phyloP scores from a whole-genome alignment of 1,140 invertebrate species.

The Caenorhabditis remanei region DNA sequence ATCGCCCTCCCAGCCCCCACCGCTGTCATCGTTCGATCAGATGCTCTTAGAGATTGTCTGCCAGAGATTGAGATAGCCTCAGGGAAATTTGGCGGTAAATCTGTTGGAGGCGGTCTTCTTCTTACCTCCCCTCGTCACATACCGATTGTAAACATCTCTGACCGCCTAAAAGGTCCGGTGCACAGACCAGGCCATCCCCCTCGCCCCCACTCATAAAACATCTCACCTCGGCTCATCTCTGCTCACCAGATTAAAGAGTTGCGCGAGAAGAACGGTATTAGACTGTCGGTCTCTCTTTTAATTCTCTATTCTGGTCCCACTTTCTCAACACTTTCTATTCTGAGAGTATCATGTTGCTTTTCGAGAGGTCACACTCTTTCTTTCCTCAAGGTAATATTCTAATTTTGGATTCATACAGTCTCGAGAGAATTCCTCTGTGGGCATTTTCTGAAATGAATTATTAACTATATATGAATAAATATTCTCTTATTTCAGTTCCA shows the following conservation, averaged over 20 bases:
- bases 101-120: background rate
- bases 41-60: constrained; percentile 36
- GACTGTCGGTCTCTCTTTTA: background rate
- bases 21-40: constrained; percentile 32
- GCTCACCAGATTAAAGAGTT: constrained; percentile 48
- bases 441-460: no score
- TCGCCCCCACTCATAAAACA: constrained; percentile 29
- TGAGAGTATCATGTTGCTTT: constrained; percentile 33
- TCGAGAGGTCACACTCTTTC: constrained; percentile 38
- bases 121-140: background rate
- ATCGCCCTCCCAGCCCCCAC: background rate
- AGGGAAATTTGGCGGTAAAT: constrained; percentile 39
- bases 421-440: no score
- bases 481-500: constrained; percentile 5
- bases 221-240: constrained; percentile 34
- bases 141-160: constrained; percentile 37
- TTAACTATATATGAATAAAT: background rate
- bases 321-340: background rate
- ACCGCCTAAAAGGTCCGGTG: constrained; percentile 45
- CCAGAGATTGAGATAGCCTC: constrained; percentile 27
- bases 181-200: background rate
- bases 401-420: background rate
- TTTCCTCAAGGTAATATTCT: constrained; percentile 14
- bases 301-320: no score
- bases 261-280: constrained; percentile 53